A percentile compares a stretch with the other conserved stretches of the same genome.
These are phyloP conservation scores for Eurois occulta DNA, from an alignment of 2,888 invertebrate species.

Conservation along the genomic window DNA sequence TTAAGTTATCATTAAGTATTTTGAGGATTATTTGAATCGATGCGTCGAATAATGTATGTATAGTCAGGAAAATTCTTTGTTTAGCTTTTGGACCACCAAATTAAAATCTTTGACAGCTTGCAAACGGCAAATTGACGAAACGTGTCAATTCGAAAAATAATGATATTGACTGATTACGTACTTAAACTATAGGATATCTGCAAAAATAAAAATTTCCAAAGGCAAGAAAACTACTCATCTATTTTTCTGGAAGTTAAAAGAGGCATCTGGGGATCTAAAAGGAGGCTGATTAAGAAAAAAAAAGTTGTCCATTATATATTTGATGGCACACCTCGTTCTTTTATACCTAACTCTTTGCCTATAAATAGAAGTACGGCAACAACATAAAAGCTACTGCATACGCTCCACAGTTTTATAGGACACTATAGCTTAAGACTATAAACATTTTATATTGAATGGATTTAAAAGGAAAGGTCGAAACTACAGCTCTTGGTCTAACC, in stretches of 20 bases:
- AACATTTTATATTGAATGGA: conserved; percentile 22
- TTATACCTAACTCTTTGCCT: not conserved
- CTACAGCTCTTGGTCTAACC: conserved; percentile 8
- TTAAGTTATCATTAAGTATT: conserved; percentile 36
- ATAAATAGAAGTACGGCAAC: conserved; percentile 5
- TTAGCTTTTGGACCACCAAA: not conserved
- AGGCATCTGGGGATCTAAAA: too few species aligned
- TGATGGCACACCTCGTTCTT: not conserved
- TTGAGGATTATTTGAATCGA: not conserved
- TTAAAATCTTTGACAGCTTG: not conserved
- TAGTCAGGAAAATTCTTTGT: not conserved
- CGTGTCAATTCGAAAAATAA: not conserved
- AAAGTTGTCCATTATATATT: not conserved
- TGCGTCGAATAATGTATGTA: not conserved
- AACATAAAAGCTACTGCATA: not conserved
- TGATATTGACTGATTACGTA: not conserved
- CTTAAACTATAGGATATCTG: not conserved
- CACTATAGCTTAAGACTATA: conserved; percentile 19
- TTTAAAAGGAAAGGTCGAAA: conserved; percentile 22
- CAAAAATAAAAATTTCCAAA: not conserved
- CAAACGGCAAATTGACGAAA: not conserved
- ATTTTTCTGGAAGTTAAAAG: not conserved
- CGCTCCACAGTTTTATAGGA: conserved; percentile 24
- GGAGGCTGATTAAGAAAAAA: not conserved
- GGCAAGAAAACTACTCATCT: not conserved